These are phyloP conservation scores for Callaeas wilsoni DNA, from an alignment of 2,113 vertebrate genomes.

Conservation along the genomic window DNA sequence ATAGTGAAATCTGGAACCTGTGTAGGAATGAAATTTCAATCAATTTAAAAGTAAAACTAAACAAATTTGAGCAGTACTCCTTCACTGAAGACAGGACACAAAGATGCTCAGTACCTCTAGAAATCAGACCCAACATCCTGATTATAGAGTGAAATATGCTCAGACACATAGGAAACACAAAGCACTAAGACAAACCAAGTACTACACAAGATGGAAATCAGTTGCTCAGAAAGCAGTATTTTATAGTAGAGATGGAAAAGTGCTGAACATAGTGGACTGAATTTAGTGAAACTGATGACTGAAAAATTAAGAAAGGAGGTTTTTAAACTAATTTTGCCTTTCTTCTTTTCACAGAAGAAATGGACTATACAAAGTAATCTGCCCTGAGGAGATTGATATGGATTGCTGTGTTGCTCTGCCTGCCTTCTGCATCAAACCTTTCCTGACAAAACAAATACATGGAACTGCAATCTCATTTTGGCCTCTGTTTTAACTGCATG, in stretches of 20 bases:
- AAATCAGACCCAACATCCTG: background rate
- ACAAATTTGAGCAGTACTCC: background rate
- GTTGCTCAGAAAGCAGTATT: background rate
- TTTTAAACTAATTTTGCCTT: background rate
- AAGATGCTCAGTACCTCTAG: background rate
- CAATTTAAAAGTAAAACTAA: constrained; percentile 37
- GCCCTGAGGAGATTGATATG: accelerated
- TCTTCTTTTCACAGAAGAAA: background rate
- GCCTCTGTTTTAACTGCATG: background rate
- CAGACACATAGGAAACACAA: background rate
- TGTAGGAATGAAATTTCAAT: constrained; percentile 50
- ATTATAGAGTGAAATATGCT: background rate
- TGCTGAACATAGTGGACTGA: background rate
- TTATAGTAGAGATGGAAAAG: background rate
- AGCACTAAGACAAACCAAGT: background rate
- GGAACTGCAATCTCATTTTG: background rate
- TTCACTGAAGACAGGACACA: background rate
- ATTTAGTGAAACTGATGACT: background rate
- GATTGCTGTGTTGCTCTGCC: background rate
- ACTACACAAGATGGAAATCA: background rate
- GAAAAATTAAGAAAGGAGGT: background rate
- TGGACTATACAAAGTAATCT: background rate
- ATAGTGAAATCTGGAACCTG: constrained; percentile 76
- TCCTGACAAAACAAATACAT: background rate
- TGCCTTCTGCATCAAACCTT: background rate